A percentile compares a stretch with the other conserved stretches of the same genome.
Conservation (phyloP, 1,140 invertebrate species). For the Drosophila subpulchrella region DNA sequence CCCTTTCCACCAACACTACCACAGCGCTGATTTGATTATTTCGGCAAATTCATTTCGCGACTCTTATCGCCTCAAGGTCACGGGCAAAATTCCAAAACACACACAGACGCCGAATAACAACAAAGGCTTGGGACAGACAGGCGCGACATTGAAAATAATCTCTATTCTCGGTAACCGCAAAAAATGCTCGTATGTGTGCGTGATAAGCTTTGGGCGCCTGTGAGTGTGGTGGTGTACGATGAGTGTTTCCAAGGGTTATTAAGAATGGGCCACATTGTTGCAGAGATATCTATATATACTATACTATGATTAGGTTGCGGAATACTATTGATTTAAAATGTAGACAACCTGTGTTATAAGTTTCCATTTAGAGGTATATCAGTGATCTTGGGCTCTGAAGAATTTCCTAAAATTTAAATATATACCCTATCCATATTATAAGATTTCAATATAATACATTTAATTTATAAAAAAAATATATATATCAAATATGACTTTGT, state of each 20-base stretch:
- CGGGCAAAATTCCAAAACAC: constrained; percentile 76
- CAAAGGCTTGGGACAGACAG: constrained; percentile 31
- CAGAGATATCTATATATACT: too few species aligned
- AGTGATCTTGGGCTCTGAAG: too few species aligned
- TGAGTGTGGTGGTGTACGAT: constrained; percentile 12
- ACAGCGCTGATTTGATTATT: constrained; percentile 71
- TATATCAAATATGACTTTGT: too few species aligned
- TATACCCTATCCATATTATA: too few species aligned
- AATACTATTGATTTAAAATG: too few species aligned
- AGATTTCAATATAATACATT: too few species aligned
- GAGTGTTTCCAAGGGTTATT: constrained; percentile 18
- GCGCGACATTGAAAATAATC: constrained; percentile 79
- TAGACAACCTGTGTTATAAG: too few species aligned
- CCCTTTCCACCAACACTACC: background rate
- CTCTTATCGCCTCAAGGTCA: constrained; percentile 81
- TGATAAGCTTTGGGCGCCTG: constrained; percentile 34
- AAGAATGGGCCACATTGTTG: background rate
- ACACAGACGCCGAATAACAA: constrained; percentile 35
- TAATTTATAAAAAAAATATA: too few species aligned
- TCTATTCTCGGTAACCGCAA: constrained; percentile 23
- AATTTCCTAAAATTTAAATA: too few species aligned
- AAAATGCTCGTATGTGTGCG: constrained; percentile 4
- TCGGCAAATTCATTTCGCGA: constrained; percentile 80
- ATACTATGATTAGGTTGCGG: too few species aligned
- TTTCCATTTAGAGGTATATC: too few species aligned